Evolutionary conservation across 2,888 invertebrate species (phyloP), one percentile per base, ranked within the genome.

Genomic region (Tetrapedia diversipes): DNA sequence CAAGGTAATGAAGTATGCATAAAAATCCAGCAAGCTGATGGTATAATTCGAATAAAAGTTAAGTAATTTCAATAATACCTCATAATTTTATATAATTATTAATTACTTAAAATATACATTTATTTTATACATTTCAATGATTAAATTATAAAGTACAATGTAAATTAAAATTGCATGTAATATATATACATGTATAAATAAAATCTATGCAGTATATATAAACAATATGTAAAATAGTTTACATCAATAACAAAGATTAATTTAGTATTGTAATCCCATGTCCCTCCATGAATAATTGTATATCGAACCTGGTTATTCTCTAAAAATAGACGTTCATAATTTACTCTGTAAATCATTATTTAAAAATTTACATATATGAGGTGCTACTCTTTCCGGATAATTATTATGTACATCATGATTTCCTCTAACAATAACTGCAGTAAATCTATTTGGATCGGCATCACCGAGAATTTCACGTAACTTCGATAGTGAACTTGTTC

Each of bases 371-470:
- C 91, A 91, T 2, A 94, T 92, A 67, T 92, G 85, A 0, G 94
- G 93, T 85, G 92, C 92, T 4, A 95, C 90, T 10, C 89, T 86
- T 75, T 94, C 93, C 0, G 95, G 95, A 79, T 93, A 86, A 8
- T 93, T 93, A 49, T 93, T 93, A 87, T 95, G 95, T 0, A 95
- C 93, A 82, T 95, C 94, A 79, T 95, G 95, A 45, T 92, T 91
- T 0, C 95, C 95, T 0, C 92, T 89, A 0, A 95, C 93, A 1
- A 91, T 1, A 82, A 87, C 67, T 41, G 74, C 0, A 19, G 59
- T 16, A 34, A 81, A 45, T 45, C 29, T 14, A 29, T 6, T 29
- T 64, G 32, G 53, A 14, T 22, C 7, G 77, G 39, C 19, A 27
- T 63, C 2, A 8, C 0, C 0, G 7, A 4, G 0, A 14, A 41